phyloP scores from a whole-genome alignment of 1,140 invertebrate genomes.

The Bathynomus jamesi region DNA sequence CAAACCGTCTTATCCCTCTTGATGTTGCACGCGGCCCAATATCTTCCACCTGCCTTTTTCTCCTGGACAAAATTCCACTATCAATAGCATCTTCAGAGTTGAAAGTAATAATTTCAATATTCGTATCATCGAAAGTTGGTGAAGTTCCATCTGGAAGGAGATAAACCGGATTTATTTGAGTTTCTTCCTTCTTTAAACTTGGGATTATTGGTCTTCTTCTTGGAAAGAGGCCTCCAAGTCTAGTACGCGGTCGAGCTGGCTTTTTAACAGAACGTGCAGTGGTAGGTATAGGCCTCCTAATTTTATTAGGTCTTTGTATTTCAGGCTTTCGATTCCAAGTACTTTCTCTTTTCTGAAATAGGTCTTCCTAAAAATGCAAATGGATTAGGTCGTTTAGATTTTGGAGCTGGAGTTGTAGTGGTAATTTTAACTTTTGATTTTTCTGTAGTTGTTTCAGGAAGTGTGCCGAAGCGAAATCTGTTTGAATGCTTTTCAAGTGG shows the following conservation, averaged over 20 bases:
- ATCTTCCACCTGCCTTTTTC: slow-evolving; percentile 14
- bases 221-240: slow-evolving; percentile 10
- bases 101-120: slow-evolving; percentile 13
- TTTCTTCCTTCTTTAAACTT: slow-evolving; percentile 23
- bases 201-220: slow-evolving; percentile 26
- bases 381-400: slow-evolving; percentile 19
- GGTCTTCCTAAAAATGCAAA: background rate
- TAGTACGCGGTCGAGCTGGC: background rate
- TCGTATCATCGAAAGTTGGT: background rate
- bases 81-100: slow-evolving; percentile 5
- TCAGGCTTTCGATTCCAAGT: background rate
- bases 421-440: background rate
- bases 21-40: slow-evolving; percentile 25
- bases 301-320: background rate
- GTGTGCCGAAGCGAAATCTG: background rate
- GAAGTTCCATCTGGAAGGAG: slow-evolving; percentile 8
- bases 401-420: slow-evolving; percentile 13
- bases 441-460: background rate
- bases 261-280: background rate
- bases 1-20: slow-evolving; percentile 6
- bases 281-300: background rate
- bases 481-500: background rate
- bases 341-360: background rate
- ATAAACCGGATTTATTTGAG: slow-evolving; percentile 18
- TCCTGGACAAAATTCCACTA: slow-evolving; percentile 10